Conservation (phyloP, 2,113 vertebrate species). For the Oryzias celebensis region DNA sequence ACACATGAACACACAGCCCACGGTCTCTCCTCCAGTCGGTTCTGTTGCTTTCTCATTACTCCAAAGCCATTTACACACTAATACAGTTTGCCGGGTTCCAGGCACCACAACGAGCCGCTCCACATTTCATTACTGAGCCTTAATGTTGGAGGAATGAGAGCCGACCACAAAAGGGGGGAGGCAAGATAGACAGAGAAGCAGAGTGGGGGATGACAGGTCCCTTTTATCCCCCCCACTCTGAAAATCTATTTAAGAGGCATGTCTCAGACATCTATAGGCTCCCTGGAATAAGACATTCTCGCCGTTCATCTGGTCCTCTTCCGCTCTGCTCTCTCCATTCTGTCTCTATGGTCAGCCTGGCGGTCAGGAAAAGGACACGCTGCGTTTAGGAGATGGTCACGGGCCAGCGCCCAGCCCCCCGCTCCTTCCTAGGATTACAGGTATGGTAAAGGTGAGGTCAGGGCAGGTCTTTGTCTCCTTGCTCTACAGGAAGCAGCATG, state of each 20-base stretch:
- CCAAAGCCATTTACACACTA: constrained; percentile 77
- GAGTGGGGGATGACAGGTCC: constrained; percentile 47
- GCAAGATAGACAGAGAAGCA: constrained; percentile 20
- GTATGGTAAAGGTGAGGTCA: constrained; percentile 30
- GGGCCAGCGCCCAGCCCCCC: constrained; percentile 1
- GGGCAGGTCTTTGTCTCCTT: constrained; percentile 17
- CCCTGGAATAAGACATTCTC: constrained; percentile 57
- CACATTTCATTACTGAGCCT: constrained; percentile 79
- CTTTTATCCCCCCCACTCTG: constrained; percentile 44
- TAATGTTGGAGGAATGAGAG: constrained; percentile 67
- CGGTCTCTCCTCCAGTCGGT: constrained; percentile 52
- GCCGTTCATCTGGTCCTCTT: constrained; percentile 42
- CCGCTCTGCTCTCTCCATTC: constrained; percentile 3
- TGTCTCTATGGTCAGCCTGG: constrained; percentile 18
- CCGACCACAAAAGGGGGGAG: constrained; percentile 25
- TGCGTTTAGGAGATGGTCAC: constrained; percentile 16
- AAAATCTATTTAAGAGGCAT: constrained; percentile 73
- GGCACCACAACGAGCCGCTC: constrained; percentile 72
- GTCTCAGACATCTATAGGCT: constrained; percentile 59
- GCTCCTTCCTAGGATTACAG: constrained; percentile 13
- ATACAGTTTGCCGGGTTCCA: constrained; percentile 74
- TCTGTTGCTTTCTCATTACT: constrained; percentile 77
- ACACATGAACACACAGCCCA: constrained; percentile 8
- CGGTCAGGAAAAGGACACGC: constrained; percentile 34
- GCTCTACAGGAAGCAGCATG: constrained; percentile 34